Evolutionary conservation across 2,113 vertebrate genomes (phyloP).

Genomic region (Thunnus maccoyii): DNA sequence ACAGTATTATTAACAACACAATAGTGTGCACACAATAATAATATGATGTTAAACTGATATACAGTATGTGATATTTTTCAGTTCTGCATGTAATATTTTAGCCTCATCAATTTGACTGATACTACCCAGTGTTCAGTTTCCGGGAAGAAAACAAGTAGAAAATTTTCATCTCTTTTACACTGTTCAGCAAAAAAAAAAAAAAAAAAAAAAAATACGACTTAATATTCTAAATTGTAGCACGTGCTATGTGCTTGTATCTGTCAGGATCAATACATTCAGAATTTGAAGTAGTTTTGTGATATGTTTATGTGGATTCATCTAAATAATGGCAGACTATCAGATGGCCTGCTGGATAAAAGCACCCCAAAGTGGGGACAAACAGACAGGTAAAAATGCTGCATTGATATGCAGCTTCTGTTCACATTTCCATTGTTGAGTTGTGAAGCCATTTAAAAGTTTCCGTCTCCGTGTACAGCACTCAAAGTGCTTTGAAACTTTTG

Average conservation of each 20-base stretch:
- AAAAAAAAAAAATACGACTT: constrained; percentile 48
- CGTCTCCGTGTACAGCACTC: constrained; percentile 51
- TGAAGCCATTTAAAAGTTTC: constrained; percentile 75
- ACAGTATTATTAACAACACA: background rate
- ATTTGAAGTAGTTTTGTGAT: constrained; percentile 64
- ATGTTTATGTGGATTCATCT: constrained; percentile 72
- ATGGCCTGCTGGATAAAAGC: constrained; percentile 71
- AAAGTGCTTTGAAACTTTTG: constrained; percentile 73
- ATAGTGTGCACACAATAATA: background rate
- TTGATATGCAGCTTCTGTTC: constrained; percentile 72
- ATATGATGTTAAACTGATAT: background rate
- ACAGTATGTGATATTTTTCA: background rate
- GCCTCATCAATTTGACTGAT: background rate
- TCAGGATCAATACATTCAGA: constrained; percentile 74
- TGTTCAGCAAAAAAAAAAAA: constrained; percentile 2
- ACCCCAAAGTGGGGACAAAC: constrained; percentile 77
- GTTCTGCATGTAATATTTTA: background rate
- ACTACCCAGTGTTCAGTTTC: background rate
- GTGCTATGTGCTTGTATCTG: constrained; percentile 37
- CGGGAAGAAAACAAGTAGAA: constrained; percentile 31
- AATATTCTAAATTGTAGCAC: constrained; percentile 45
- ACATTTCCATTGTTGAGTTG: constrained; percentile 73
- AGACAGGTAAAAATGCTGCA: constrained; percentile 67
- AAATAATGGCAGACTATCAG: constrained; percentile 72
- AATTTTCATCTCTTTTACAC: constrained; percentile 30